Evolutionary conservation across 2,113 vertebrate genomes (phyloP).

Genomic region (Urocolius indicus): DNA sequence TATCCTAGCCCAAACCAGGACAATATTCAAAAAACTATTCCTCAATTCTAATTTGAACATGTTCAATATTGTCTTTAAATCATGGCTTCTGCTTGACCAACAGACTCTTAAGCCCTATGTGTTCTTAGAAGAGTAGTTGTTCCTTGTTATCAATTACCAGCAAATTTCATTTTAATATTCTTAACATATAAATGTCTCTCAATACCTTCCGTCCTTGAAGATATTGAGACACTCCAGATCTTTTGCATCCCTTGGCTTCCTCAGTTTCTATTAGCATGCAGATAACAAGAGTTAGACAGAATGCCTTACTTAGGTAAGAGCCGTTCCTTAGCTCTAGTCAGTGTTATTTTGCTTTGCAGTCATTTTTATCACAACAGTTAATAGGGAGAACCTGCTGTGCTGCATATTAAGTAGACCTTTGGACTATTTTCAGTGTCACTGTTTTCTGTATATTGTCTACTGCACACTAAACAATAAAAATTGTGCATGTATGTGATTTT

Average conservation of each 20-base stretch:
- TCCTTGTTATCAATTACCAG: neutral
- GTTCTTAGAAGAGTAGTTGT: neutral
- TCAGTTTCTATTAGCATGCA: neutral
- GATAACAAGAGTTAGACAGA: neutral
- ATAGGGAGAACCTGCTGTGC: neutral
- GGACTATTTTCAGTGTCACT: neutral
- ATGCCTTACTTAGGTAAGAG: neutral
- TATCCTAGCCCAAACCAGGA: too few relatives aligned
- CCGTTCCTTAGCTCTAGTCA: neutral
- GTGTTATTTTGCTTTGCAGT: neutral
- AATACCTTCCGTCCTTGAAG: neutral
- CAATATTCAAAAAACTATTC: neutral
- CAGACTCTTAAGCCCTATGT: neutral
- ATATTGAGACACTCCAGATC: neutral
- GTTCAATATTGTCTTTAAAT: neutral
- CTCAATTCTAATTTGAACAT: neutral
- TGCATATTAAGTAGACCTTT: neutral
- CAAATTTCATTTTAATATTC: neutral
- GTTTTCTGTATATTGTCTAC: fast-evolving
- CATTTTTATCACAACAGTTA: neutral
- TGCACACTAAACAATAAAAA: neutral
- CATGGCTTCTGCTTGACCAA: neutral
- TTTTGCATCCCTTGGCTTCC: neutral
- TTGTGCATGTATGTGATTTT: neutral
- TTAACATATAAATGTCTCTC: neutral